These are phyloP conservation scores for Matsumurasca onukii DNA, from an alignment of 1,140 invertebrate species.

Conservation along the genomic window DNA sequence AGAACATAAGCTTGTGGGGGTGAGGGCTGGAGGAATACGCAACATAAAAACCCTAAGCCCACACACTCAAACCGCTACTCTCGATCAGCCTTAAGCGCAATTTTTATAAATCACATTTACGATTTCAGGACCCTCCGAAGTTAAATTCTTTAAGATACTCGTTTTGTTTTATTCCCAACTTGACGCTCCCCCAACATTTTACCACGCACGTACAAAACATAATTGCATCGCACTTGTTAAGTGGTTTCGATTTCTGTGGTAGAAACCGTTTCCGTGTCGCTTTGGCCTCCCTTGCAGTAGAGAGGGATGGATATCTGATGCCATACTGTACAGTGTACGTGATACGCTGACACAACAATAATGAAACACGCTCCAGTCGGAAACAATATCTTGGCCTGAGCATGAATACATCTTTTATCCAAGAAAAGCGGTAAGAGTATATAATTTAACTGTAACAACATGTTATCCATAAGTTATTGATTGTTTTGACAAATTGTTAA, in stretches of 20 bases:
- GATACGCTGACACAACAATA: too few relatives aligned
- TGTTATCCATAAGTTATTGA: too few relatives aligned
- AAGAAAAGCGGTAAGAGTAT: too few relatives aligned
- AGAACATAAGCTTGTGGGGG: slow-evolving; percentile 32
- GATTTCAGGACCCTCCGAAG: slow-evolving; percentile 30
- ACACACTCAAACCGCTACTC: slow-evolving; percentile 36
- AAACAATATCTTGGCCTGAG: too few relatives aligned
- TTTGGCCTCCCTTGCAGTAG: neutral
- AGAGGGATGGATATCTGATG: too few relatives aligned
- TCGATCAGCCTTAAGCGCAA: slow-evolving; percentile 36
- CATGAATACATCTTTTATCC: too few relatives aligned
- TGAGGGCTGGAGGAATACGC: slow-evolving; percentile 9
- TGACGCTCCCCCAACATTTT: slow-evolving; percentile 27
- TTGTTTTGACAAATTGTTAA: too few relatives aligned
- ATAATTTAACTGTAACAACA: too few relatives aligned
- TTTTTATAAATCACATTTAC: slow-evolving; percentile 44
- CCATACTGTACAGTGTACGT: too few relatives aligned
- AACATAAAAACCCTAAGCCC: slow-evolving; percentile 32
- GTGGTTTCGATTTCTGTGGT: slow-evolving; percentile 17
- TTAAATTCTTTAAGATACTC: slow-evolving; percentile 42
- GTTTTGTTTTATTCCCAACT: slow-evolving; percentile 38
- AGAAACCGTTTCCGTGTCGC: neutral
- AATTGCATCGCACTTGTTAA: slow-evolving; percentile 27
- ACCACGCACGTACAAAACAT: slow-evolving; percentile 23
- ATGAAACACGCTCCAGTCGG: too few relatives aligned